Evolutionary conservation across 2,113 vertebrate species (phyloP), one percentile per base, ranked within the genome.

Genomic region (Apteryx owenii): DNA sequence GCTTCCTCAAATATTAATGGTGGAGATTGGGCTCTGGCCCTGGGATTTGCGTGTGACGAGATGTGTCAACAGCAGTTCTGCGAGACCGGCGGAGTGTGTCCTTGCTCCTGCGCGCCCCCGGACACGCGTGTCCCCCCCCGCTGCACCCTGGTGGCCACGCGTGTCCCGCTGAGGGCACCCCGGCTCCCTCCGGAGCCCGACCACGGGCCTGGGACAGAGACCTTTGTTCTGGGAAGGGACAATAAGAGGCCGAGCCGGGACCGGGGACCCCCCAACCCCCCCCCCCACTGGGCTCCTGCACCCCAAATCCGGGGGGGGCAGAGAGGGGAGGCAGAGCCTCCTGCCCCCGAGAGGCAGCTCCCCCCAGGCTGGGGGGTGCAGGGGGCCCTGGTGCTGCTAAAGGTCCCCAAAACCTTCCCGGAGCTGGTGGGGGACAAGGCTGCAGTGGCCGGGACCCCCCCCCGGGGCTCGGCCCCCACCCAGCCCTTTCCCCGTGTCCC

Each of bases 171-270:
- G 26, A 28, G 16, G 7, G 23, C 18, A 60, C 77, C 54, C n/a
- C 29, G 21, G 25, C 10, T 5, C 46, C 28, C 5, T 17, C 69
- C 3, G 2, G 46, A 26, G 3, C 22, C 70, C 1, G 33, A 4
- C 7, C 33, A 2, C 16, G 29, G 40, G 38, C 48, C 28, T 22
- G 0, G 12, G 48, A 5, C 25, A 17, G 69, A 64, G 40, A 56
- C 46, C 93, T 95, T 95, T 92, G 93, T 95, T 89, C 85, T 81
- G 90, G 85, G 84, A 33, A 54, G 56, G 48, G 50, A 61, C 64
- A 84, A 76, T 40, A 9, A 29, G 26, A 23, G 26, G 76, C 31
- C 40, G 8, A 4, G 12, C 6, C 1, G 0, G 71, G 65, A 40
- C 44, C 4, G 25, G 48, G 81, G 80, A 68, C n/a, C 31, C 19